These are phyloP conservation scores for Spilogale gracilis DNA, from an alignment of 2,113 vertebrate genomes.

Conservation along the genomic window DNA sequence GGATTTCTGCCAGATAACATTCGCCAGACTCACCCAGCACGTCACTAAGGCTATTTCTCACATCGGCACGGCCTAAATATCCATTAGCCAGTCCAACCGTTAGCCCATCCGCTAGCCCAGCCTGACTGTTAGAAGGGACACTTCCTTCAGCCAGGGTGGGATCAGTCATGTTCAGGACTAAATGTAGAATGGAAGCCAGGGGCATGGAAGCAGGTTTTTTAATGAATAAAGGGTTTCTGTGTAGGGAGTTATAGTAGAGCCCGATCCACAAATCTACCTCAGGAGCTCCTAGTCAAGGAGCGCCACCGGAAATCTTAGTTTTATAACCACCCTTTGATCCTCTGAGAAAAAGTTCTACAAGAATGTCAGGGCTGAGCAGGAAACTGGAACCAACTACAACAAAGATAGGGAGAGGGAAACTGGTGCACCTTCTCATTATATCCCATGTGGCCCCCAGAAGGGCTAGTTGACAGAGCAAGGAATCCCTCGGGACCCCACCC, in stretches of 20 bases:
- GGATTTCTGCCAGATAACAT: background rate
- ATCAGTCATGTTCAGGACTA: background rate
- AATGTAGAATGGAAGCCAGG: background rate
- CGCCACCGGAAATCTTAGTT: background rate
- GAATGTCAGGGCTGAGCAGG: background rate
- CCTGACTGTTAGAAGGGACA: background rate
- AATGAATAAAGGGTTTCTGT: background rate
- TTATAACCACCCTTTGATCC: background rate
- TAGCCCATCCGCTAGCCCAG: background rate
- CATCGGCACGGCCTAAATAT: background rate
- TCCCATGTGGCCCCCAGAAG: background rate
- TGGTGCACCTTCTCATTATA: background rate
- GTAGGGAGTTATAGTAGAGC: background rate
- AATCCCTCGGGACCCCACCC: background rate
- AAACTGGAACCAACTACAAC: background rate
- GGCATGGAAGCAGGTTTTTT: background rate
- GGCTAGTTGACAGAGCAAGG: background rate
- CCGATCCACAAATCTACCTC: background rate
- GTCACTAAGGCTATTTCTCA: background rate
- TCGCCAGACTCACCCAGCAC: background rate
- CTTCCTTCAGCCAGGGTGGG: background rate
- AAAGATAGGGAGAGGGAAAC: background rate
- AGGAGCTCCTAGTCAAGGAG: background rate
- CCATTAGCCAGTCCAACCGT: background rate
- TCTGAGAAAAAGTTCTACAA: background rate